Base-by-base conservation (phyloP, 2,113 vertebrate genomes). In the Suricata suricatta region DNA sequence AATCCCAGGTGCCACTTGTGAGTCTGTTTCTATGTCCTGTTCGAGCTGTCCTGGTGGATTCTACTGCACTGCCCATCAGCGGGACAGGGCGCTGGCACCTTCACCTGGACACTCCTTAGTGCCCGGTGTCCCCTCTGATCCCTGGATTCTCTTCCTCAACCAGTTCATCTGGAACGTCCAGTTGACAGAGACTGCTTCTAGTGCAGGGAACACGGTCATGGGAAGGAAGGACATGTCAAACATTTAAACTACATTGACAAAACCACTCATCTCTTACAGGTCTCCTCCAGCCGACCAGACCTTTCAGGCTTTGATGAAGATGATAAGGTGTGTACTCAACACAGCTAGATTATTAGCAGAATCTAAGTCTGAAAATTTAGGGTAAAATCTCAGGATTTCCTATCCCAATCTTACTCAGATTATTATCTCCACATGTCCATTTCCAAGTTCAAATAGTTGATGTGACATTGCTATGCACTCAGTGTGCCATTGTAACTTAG, bases 281-380 rank as follows among this genome's bases (percentile, higher is more conserved):
- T 99, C 3, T 99, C 99, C 50, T 99, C 99, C 94, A 99, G 99
- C 98, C 99, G 99, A 98, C 98, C 98, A 93, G 99, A 99, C 96
- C 99, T 99, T 96, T 99, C 99, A 89, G 99, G 98, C 31, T 99
- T 99, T 83, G 99, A 99, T 25, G 99, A 99, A 97, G 99, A 99
- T 93, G 99, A 99, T 98, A 99, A 99, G 98, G 99, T 99, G 15
- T 33, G 96, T 25, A 31, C 14, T 33, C 74, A 2, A 27, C 29
- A 15, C 87, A 47, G n/a, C 54, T 68, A n/a, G 64, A 7, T 60
- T n/a, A 44, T 35, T 12, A 71, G 33, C 23, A 69, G n/a, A 41
- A 23, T 83, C n/a, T 64, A 23, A 80, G 13, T 88, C 66, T 74
- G n/a, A 25, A 69, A 90, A 90, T n/a, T 95, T 77, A 81, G 57